Conservation (phyloP, 2,888 invertebrate species). For the Diabrotica balteata region DNA sequence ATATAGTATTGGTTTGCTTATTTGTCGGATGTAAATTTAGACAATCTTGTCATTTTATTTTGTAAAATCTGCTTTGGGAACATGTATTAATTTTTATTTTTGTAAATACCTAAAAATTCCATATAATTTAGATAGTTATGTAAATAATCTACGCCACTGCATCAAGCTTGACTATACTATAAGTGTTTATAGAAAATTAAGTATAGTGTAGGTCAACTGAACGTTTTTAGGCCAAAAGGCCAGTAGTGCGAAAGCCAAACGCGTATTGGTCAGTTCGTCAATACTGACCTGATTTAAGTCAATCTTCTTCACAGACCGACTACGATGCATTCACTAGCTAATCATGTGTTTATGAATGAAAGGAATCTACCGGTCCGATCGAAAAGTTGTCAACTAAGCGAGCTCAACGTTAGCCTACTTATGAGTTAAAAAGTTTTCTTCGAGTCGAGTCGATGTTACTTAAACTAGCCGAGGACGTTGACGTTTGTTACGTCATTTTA, state of each 20-base stretch:
- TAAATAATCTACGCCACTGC: slow-evolving; percentile 5
- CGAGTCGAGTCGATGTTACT: slow-evolving; percentile 1
- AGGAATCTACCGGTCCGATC: background rate
- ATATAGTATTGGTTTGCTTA: no score
- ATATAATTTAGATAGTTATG: no score
- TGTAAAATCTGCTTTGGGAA: no score
- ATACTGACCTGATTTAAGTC: slow-evolving; percentile 50
- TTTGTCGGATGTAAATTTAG: no score
- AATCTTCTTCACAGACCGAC: slow-evolving; percentile 31
- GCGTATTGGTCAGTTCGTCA: slow-evolving; percentile 43
- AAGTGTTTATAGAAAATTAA: slow-evolving; percentile 40
- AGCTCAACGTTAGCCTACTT: slow-evolving; percentile 3
- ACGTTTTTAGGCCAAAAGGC: slow-evolving; percentile 58
- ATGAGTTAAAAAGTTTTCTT: background rate
- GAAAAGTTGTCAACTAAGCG: background rate
- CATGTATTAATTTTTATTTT: no score
- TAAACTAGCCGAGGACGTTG: no score
- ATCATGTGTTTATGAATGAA: slow-evolving; percentile 33
- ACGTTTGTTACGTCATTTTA: no score
- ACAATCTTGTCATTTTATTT: no score
- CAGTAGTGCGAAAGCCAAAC: slow-evolving; percentile 50
- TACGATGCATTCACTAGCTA: slow-evolving; percentile 25
- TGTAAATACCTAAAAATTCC: no score
- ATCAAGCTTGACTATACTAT: slow-evolving; percentile 16
- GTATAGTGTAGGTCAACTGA: slow-evolving; percentile 48